phyloP scores from a whole-genome alignment of 2,888 invertebrate species.

The Acleris emargana region DNA sequence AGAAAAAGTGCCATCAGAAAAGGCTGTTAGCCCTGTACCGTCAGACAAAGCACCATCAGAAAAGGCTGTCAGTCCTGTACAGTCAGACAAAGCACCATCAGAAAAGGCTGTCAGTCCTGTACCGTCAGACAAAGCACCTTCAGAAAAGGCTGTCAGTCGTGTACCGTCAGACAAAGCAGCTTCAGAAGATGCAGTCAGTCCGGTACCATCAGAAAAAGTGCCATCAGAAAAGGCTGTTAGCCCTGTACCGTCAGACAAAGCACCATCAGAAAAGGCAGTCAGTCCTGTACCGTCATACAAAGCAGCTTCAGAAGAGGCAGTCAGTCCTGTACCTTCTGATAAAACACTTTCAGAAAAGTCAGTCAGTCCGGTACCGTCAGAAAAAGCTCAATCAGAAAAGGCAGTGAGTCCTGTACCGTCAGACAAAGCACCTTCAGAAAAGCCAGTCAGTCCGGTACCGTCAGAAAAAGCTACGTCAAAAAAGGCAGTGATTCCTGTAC shows the following conservation, averaged over 20 bases:
- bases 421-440: constrained; percentile 13
- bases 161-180: constrained; percentile 10
- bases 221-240: constrained; percentile 25
- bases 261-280: constrained; percentile 23
- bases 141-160: constrained; percentile 27
- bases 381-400: constrained; percentile 26
- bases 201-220: constrained; percentile 22
- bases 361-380: constrained; percentile 12
- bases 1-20: too few species aligned
- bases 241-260: constrained; percentile 13
- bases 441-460: constrained; percentile 9
- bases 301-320: constrained; percentile 17
- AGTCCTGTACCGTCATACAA: constrained; percentile 29
- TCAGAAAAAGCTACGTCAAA: background rate
- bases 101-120: constrained; percentile 17
- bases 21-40: too few species aligned
- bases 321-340: constrained; percentile 4
- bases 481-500: too few species aligned
- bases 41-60: background rate
- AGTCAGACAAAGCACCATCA: background rate
- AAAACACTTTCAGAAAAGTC: constrained; percentile 3
- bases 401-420: background rate
- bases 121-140: constrained; percentile 21
- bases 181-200: constrained; percentile 24
- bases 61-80: constrained; percentile 6